Evolutionary conservation across 2,113 vertebrate genomes (phyloP), one percentile per base, ranked within the genome.

Genomic region (Glareola pratincola): DNA sequence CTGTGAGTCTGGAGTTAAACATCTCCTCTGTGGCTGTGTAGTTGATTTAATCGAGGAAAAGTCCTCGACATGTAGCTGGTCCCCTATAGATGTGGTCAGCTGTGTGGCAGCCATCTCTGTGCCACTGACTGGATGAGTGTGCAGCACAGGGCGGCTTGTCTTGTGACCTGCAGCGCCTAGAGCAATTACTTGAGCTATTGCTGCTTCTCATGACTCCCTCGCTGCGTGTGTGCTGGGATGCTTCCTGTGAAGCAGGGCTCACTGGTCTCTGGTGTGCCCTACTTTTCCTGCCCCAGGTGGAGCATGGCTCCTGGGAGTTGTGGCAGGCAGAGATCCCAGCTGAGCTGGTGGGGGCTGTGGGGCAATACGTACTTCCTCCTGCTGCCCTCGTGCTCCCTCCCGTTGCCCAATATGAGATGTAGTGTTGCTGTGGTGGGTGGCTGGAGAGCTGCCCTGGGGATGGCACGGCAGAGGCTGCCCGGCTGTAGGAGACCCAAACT

Each of bases 141-240:
- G 11, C 39, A 51, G 64, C 54, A 56, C 8, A 21, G 41, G 45
- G 39, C 5, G 13, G 30, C 27, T 90, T 12, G 63, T 87, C 95
- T 95, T 90, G 95, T 97, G 97, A 97, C 86, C 62, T 53, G 74
- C 41, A n/a, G 36, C 2, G 9, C 56, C 37, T 60, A 75, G 83
- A 45, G 50, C 41, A 36, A 47, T 79, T 81, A 78, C 82, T 85
- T 26, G 63, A 82, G 77, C 56, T 88, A 36, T 45, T 74, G 71
- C 69, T 81, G 72, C 54, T 93, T 92, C 81, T 74, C 14, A 6
- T 92, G 50, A 43, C 30, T 90, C 15, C 16, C 26, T 59, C 2
- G 4, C 66, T 2, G 7, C 6, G 1, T 54, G 45, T 67, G 13
- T 75, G 36, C n/a, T 2, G 17, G 24, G 57, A 51, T 83, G 69